Evolutionary conservation across 2,113 vertebrate species (phyloP).

Genomic region (Anguilla rostrata): DNA sequence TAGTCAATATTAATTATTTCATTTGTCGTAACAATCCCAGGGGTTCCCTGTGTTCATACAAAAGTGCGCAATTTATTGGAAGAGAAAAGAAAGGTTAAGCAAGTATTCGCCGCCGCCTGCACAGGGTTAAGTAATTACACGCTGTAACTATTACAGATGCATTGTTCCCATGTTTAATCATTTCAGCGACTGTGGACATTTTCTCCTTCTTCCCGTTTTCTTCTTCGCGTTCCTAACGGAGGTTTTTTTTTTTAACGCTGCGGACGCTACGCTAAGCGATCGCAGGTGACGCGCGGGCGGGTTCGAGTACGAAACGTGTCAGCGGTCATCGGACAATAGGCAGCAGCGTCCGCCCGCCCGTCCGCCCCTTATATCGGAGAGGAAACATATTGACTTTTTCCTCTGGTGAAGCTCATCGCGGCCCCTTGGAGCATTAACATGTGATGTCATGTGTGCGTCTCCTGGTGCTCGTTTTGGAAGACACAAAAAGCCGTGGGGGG

Average conservation of each 20-base stretch:
- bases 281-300: background rate
- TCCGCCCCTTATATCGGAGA: constrained; percentile 30
- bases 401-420: background rate
- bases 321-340: background rate
- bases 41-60: background rate
- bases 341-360: constrained; percentile 26
- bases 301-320: background rate
- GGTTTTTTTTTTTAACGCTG: background rate
- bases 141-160: background rate
- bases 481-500: background rate
- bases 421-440: background rate
- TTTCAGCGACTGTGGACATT: background rate
- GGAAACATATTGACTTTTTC: constrained; percentile 29
- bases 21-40: background rate
- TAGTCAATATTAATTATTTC: background rate
- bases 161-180: constrained; percentile 5
- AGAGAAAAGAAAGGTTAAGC: background rate
- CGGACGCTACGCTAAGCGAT: background rate
- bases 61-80: background rate
- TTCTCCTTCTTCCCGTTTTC: background rate
- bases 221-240: background rate
- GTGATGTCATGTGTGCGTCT: background rate
- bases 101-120: background rate
- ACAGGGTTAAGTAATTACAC: background rate
- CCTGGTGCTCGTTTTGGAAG: background rate